These are phyloP conservation scores for Ophioderma brevispina DNA, from an alignment of 35 echinoderm and acorn worm species.

Conservation along the genomic window DNA sequence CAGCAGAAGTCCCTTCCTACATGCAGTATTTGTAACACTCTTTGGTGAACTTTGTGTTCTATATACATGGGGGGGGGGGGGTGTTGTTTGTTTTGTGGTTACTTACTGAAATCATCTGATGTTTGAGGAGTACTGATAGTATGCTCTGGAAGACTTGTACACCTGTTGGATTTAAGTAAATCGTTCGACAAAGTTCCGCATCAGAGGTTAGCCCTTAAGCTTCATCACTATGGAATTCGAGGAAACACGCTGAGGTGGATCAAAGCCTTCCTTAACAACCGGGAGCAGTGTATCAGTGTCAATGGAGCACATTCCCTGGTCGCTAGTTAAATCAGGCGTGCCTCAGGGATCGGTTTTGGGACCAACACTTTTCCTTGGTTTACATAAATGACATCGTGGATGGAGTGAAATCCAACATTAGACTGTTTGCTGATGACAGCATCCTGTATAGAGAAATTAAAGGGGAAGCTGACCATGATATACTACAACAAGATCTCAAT, in stretches of 20 bases:
- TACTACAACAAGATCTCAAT: slow-evolving; percentile 40
- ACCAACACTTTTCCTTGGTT: slow-evolving; percentile 53
- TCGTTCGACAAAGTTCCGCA: slow-evolving; percentile 68
- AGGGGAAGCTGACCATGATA: neutral
- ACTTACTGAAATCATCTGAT: too few relatives aligned
- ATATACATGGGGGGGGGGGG: too few relatives aligned
- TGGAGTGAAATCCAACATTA: slow-evolving; percentile 37
- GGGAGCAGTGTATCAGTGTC: slow-evolving; percentile 40
- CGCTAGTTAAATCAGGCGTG: slow-evolving; percentile 40
- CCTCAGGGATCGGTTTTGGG: slow-evolving; percentile 76
- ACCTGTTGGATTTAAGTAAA: slow-evolving; percentile 60
- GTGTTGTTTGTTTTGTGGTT: too few relatives aligned
- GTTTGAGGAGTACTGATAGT: too few relatives aligned
- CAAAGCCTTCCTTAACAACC: slow-evolving; percentile 25
- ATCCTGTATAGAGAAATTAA: slow-evolving; percentile 64
- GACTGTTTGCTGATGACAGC: slow-evolving; percentile 82
- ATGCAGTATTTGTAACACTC: too few relatives aligned
- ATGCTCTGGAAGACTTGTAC: too few relatives aligned
- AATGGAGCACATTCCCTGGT: slow-evolving; percentile 42
- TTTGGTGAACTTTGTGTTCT: too few relatives aligned
- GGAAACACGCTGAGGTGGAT: slow-evolving; percentile 55
- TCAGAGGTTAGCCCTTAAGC: slow-evolving; percentile 34
- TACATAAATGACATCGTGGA: slow-evolving; percentile 61
- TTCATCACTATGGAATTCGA: slow-evolving; percentile 44
- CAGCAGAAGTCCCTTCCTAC: too few relatives aligned